Evolutionary conservation across 2,113 vertebrate species (phyloP).

Genomic region (Chionomys nivalis): DNA sequence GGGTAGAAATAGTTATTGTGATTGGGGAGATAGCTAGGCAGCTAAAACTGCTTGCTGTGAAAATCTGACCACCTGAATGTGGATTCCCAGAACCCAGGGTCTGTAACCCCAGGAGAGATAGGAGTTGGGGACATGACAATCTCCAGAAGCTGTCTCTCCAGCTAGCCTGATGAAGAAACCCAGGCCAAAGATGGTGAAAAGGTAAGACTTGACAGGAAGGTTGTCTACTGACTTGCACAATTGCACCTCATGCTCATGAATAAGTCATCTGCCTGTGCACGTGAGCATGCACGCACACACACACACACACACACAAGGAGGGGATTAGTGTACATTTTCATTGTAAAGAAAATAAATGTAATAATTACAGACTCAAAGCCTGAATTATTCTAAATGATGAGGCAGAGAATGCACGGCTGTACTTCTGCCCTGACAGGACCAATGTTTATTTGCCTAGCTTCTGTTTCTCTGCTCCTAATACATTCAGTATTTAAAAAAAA

Average conservation of each 20-base stretch:
- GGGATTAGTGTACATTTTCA: not conserved
- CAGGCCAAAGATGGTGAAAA: not conserved
- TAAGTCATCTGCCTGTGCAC: not conserved
- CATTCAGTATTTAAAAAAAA: not conserved
- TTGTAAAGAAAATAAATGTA: constrained; percentile 33
- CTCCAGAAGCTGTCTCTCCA: not conserved
- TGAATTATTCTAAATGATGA: constrained; percentile 14
- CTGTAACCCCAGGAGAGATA: not conserved
- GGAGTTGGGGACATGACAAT: not conserved
- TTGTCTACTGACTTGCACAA: not conserved
- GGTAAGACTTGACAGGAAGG: not conserved
- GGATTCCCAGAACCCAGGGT: not conserved
- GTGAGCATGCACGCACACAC: not conserved
- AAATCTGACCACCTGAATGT: not conserved
- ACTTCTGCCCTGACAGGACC: not conserved
- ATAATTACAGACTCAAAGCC: not conserved
- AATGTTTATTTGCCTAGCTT: not conserved
- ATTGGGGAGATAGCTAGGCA: not conserved
- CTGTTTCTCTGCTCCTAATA: not conserved
- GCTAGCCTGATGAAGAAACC: not conserved
- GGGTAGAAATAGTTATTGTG: not conserved
- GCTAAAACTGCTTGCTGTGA: not conserved
- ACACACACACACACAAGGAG: not conserved
- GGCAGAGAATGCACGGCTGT: not conserved
- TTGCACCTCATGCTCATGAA: not conserved